Conservation (phyloP, 2,113 vertebrate genomes). For the Dasyprocta punctata region DNA sequence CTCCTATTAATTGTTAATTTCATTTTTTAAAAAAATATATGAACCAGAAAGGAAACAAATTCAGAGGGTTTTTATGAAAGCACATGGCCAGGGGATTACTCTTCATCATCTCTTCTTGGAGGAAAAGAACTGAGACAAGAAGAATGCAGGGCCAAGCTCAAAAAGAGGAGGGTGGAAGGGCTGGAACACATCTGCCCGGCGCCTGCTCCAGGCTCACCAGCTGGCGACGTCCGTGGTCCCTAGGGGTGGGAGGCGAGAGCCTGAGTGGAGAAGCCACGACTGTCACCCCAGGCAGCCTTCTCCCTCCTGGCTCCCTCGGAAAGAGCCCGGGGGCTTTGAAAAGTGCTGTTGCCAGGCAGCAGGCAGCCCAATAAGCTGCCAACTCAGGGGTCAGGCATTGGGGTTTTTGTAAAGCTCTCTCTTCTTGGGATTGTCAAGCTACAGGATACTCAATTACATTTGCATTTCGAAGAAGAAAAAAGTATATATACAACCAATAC, state of each 20-base stretch:
- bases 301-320: not conserved
- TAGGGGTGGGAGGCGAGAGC: not conserved
- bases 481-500: not conserved
- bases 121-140: not conserved
- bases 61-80: not conserved
- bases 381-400: not conserved
- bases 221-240: not conserved
- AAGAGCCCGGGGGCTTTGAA: not conserved
- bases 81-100: not conserved
- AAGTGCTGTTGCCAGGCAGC: not conserved
- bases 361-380: not conserved
- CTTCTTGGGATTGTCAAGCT: not conserved
- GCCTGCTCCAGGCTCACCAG: not conserved
- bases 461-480: not conserved
- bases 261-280: not conserved
- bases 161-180: not conserved
- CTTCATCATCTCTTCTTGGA: not conserved
- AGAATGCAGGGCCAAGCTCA: not conserved
- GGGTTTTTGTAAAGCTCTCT: not conserved
- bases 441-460: not conserved
- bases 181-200: not conserved
- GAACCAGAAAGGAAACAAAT: not conserved
- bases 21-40: not conserved
- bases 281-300: fast-evolving
- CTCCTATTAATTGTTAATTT: not conserved